Conservation (phyloP, 2,113 vertebrate species). For the Pholis gunnellus region DNA sequence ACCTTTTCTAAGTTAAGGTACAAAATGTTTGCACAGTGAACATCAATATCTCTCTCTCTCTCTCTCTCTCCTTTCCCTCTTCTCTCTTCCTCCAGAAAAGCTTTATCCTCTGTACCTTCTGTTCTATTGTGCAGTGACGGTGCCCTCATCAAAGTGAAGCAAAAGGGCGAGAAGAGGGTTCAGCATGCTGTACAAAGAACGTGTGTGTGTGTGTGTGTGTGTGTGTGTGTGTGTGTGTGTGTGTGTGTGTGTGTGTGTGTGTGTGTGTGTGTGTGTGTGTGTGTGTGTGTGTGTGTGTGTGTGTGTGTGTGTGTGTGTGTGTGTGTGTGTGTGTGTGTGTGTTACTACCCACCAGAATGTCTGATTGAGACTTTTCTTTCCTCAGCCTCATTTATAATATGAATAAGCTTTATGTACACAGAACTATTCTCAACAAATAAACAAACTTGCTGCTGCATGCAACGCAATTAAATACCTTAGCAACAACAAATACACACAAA, state of each 20-base stretch:
- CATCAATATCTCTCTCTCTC: slow-evolving; percentile 14
- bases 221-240: slow-evolving; percentile 18
- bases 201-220: slow-evolving; percentile 1
- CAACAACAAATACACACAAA: background rate
- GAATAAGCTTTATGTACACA: slow-evolving; percentile 33
- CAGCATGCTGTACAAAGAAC: slow-evolving; percentile 45
- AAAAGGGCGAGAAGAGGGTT: slow-evolving; percentile 57
- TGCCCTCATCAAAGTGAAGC: slow-evolving; percentile 76
- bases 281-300: background rate
- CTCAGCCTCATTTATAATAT: slow-evolving; percentile 18
- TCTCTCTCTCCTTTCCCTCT: slow-evolving; percentile 11
- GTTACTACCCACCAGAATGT: background rate
- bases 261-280: background rate
- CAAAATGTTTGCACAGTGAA: slow-evolving; percentile 10
- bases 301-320: background rate
- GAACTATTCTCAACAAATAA: background rate
- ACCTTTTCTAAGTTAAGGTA: background rate
- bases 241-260: slow-evolving; percentile 9
- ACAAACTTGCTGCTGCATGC: background rate
- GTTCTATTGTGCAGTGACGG: slow-evolving; percentile 64
- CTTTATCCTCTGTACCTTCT: slow-evolving; percentile 67
- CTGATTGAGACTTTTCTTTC: slow-evolving; percentile 26
- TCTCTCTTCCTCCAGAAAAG: slow-evolving; percentile 37
- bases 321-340: background rate
- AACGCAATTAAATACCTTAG: slow-evolving; percentile 1